These are phyloP conservation scores for Rhegmatorhina hoffmannsi DNA, from an alignment of 2,113 vertebrate genomes.

Conservation along the genomic window DNA sequence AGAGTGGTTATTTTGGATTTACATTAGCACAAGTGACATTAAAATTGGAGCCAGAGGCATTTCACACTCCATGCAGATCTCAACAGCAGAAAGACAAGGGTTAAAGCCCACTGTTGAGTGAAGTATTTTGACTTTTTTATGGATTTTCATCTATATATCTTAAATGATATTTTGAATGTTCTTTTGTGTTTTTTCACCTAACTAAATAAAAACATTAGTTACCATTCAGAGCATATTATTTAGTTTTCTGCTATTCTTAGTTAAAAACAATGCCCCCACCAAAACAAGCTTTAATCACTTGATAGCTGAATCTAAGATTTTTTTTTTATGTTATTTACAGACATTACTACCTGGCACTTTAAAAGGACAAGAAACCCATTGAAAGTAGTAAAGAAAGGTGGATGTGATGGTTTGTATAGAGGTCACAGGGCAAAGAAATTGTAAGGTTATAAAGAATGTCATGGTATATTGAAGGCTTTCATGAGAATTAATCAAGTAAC, in stretches of 20 bases:
- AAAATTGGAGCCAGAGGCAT: neutral
- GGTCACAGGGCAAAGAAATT: neutral
- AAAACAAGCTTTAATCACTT: neutral
- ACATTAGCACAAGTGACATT: neutral
- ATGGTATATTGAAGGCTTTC: neutral
- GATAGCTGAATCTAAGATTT: neutral
- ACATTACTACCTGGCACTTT: neutral
- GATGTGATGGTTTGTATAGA: neutral
- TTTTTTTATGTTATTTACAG: neutral
- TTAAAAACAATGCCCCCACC: neutral
- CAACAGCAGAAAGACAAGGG: neutral
- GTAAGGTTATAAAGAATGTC: neutral
- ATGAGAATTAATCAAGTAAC: slow-evolving; percentile 1
- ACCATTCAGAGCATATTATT: neutral
- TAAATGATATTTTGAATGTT: neutral
- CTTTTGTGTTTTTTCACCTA: neutral
- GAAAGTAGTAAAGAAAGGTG: neutral
- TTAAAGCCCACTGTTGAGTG: neutral
- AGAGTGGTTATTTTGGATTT: slow-evolving; percentile 31
- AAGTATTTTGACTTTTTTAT: neutral
- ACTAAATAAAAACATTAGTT: neutral
- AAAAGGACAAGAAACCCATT: neutral
- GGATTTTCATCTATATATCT: neutral
- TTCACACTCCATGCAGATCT: neutral
- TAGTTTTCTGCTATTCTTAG: neutral